phyloP scores from a whole-genome alignment of 2,797 vertebrate genomes.

The Leptatherina wallacei region DNA sequence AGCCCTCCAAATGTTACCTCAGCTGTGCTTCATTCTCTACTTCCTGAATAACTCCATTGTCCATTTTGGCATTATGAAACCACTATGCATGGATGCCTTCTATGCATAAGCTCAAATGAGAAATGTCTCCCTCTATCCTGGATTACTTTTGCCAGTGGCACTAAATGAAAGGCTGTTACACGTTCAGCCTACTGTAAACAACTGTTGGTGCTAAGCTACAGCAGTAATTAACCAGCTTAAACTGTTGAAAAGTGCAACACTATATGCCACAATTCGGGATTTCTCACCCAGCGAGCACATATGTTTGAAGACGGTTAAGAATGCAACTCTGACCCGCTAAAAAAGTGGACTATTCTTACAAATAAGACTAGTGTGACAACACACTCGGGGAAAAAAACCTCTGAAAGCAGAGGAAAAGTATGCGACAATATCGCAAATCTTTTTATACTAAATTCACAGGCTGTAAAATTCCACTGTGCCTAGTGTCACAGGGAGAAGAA shows the following conservation, averaged over 20 bases:
- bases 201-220: constrained; percentile 17
- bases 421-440: constrained; percentile 47
- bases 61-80: constrained; percentile 33
- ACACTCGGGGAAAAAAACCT: constrained; percentile 54
- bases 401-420: constrained; percentile 43
- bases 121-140: constrained; percentile 10
- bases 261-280: constrained; percentile 16
- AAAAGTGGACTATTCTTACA: constrained; percentile 53
- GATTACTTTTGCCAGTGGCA: constrained; percentile 1
- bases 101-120: constrained; percentile 4
- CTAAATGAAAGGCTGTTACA: constrained; percentile 31
- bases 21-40: constrained; percentile 18
- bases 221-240: constrained; percentile 40
- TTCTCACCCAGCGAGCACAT: constrained; percentile 22
- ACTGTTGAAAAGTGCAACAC: constrained; percentile 31
- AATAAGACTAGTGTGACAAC: constrained; percentile 67
- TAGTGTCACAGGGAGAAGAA: constrained; percentile 31
- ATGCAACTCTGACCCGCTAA: constrained; percentile 53
- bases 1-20: not conserved
- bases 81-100: constrained; percentile 19
- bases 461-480: constrained; percentile 48
- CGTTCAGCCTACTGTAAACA: constrained; percentile 19
- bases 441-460: constrained; percentile 55
- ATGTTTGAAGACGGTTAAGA: constrained; percentile 49
- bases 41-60: constrained; percentile 16